Base-by-base conservation (phyloP, 2,797 vertebrate genomes). In the Zalophus californianus region DNA sequence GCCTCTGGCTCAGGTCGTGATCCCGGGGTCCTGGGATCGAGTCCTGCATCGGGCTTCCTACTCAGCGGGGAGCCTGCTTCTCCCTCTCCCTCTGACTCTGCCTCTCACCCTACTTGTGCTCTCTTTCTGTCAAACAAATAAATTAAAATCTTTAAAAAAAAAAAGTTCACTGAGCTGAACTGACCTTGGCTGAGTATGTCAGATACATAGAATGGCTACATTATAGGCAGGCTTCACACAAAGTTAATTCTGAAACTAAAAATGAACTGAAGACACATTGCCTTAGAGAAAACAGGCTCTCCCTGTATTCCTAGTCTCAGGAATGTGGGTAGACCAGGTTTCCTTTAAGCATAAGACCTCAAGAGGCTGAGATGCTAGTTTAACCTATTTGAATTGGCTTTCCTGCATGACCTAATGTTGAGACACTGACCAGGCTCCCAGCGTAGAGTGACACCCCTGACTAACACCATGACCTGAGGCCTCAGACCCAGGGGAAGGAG, bases 171-270 rank as follows among this genome's bases (percentile, higher is more conserved):
- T 90, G 80, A 92, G n/a, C 14, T 80, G 32, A 92, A 86, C 11
- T 97, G 50, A 91, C 32, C 21, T 91, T 66, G 27, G 72, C 75
- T 96, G 25, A 96, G 38, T 82, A 94, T 93, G 72, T 86, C 86
- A 94, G 44, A 80, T 79, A 90, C 50, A 92, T 9, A 94, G 44
- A 70, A 90, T 87, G 44, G 29, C 48, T 75, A 80, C 52, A 79
- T 3, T 91, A 7, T 88, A 94, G 58, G 68, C 41, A 96, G 32
- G 20, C 86, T 80, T 96, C 83, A 95, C 29, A 93, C 18, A 93
- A 91, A 97, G 79, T 91, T 97, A 91, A 97, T 91, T 88, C 88
- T 83, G 35, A 96, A 95, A 91, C 32, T 84, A 89, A 95, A 92
- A 92, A 83, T 92, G 58, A 97, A 96, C 50, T 87, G 16, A 25